Conservation (phyloP, 2,113 vertebrate species). For the Nasalis larvatus region DNA sequence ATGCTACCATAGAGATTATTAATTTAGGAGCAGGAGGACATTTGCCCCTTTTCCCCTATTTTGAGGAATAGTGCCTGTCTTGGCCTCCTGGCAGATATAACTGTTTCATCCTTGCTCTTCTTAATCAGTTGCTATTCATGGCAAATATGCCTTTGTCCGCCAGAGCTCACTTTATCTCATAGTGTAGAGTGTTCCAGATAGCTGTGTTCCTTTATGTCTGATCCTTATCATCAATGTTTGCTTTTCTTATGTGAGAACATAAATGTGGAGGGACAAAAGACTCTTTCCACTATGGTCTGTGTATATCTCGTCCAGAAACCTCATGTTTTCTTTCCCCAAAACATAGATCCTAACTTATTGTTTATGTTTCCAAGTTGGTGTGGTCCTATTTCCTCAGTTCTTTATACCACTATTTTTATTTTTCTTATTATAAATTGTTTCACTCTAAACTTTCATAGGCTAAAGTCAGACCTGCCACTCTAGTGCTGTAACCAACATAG, state of each 20-base stretch:
- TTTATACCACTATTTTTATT: neutral
- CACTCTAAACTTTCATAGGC: neutral
- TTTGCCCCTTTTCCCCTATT: neutral
- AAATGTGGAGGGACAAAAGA: neutral
- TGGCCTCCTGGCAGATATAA: neutral
- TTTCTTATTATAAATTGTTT: too few relatives aligned
- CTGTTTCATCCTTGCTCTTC: neutral
- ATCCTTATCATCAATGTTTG: neutral
- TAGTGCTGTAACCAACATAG: neutral
- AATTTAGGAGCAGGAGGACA: neutral
- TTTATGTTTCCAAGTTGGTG: neutral
- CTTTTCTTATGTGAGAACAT: neutral
- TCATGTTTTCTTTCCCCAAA: neutral
- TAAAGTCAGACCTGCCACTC: neutral
- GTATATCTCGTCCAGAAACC: neutral
- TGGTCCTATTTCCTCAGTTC: neutral
- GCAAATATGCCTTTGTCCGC: neutral
- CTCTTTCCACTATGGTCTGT: neutral
- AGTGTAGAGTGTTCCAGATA: neutral
- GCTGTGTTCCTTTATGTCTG: neutral
- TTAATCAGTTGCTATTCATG: neutral
- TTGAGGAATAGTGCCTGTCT: neutral
- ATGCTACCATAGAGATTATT: neutral
- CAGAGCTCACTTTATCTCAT: neutral
- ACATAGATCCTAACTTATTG: neutral